A percentile compares a stretch with the other conserved stretches of the same genome.
Conservation (phyloP, 1,140 invertebrate genomes). For the Capitella teleta region DNA sequence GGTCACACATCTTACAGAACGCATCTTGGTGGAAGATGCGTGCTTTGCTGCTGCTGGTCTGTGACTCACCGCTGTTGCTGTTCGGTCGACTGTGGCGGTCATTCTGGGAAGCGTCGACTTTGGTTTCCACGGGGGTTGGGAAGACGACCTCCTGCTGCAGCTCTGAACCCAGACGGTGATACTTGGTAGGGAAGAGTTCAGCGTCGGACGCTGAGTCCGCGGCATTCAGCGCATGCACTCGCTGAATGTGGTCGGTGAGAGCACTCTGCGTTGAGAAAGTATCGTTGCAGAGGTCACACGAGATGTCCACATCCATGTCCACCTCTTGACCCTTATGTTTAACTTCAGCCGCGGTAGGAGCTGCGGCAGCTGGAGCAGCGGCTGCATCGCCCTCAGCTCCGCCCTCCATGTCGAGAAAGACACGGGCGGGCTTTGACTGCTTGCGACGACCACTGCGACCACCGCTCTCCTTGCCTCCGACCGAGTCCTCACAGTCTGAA, state of each 20-base stretch:
- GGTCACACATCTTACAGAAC: conserved; percentile 84
- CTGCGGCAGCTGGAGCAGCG: background rate
- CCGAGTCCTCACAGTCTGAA: too few relatives aligned
- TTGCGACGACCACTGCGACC: conserved; percentile 23
- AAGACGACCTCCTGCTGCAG: conserved; percentile 16
- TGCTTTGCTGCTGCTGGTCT: background rate
- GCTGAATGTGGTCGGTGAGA: conserved; percentile 5
- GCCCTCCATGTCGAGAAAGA: conserved; percentile 18
- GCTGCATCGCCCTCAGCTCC: conserved; percentile 16
- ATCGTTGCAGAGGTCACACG: conserved; percentile 7
- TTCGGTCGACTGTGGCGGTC: background rate
- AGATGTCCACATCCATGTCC: conserved; percentile 6
- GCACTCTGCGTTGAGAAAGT: conserved; percentile 3
- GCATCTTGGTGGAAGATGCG: conserved; percentile 63
- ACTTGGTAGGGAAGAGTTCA: conserved; percentile 31
- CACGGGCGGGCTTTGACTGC: conserved; percentile 37
- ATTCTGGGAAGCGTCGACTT: background rate
- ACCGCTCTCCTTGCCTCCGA: background rate
- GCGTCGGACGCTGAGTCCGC: background rate
- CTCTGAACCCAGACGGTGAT: conserved; percentile 34
- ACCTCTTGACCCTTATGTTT: conserved; percentile 10
- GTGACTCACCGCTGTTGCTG: background rate
- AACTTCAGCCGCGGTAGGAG: background rate
- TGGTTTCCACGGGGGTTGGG: background rate
- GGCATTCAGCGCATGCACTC: conserved; percentile 5